Evolutionary conservation across 2,113 vertebrate species (phyloP), one percentile per base, ranked within the genome.

Genomic region (Chaetorhynchus papuensis): DNA sequence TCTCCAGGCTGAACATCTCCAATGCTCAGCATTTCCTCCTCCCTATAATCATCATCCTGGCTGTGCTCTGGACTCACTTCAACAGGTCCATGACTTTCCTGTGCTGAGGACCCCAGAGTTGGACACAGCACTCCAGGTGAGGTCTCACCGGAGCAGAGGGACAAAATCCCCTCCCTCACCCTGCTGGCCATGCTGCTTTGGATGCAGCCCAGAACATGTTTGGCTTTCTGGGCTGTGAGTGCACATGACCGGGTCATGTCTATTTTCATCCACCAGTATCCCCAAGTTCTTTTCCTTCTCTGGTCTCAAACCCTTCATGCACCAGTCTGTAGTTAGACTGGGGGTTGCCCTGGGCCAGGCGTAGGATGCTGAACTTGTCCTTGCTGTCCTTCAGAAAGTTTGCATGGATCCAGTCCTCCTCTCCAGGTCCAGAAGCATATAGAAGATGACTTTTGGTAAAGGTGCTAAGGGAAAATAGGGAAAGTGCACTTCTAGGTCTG

Each of bases 181-280:
- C 5, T 21, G 10, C 45, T 72, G 13, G 2, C 24, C 28, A 23
- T 0, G 0, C 4, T 65, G 26, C 10, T 74, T 84, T 44, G 23
- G 10, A 35, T 74, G 24, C 21, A 63, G 21, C 15, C 37, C 24
- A 41, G 42, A 24, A 28, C 7, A 27, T 1, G 0, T 1, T 26
- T 37, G 30, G 6, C 13, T 35, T 66, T 59, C 19, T 66, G 45
- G 23, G 10, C 9, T 74, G 8, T 31, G 18, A 61, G 10, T 3
- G 5, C 13, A 7, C 5, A 3, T 41, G 52, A 6, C 3, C 1
- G 31, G 24, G 5, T 35, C 3, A 18, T 24, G 24, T 63, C 18
- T 26, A 45, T 45, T 75, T 41, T 52, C 4, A 15, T 69, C 28
- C 44, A 35, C 18, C 28, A 5, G 2, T 27, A 30, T 41, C 4